Base-by-base conservation (phyloP, 2,113 vertebrate species). In the Saccopteryx bilineata region DNA sequence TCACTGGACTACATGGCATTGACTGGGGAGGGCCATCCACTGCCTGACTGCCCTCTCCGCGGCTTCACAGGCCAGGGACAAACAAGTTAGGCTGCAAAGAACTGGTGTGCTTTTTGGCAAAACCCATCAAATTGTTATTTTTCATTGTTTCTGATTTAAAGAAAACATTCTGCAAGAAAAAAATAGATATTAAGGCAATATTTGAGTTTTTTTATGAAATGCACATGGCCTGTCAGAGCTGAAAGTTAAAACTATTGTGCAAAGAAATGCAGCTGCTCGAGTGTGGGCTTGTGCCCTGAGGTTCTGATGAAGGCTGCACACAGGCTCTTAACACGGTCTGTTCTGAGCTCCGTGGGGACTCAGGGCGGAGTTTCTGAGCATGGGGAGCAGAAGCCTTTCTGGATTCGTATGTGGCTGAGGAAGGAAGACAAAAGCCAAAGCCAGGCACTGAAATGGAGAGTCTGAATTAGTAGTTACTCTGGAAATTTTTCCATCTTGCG, bases 1-100 rank as follows among this genome's bases (percentile, higher is more conserved):
- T 72, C 99, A 99, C 98, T 99, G 99, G 98, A 99, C 99, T 98
- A 99, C 99, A 99, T 99, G 99, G 99, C 99, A 69, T 98, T 99
- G 91, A 99, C 99, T 0, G 50, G 72, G 99, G 99, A 56, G 99
- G 99, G 91, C 98, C 93, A 97, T 99, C 96, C 99, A 99, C 98
- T 99, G 99, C 94, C 97, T 99, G 87, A 83, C 99, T 78, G 99
- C 99, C 5, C 98, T 99, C 82, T 99, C 99, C 98, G 98, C 99
- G 90, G 99, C 99, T 15, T 98, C 99, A 48, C 99, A 99, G 75
- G 99, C 99, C 75, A 98, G 98, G 97, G 98, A 96, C 76, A 98
- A 98, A 85, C 66, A 84, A 98, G 72, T 24, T 33, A 12, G 72
- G 15, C 33, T 86, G 86, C 63, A 19, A 13, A 90, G 94, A 96